Conservation (phyloP, 1,140 invertebrate genomes). For the Pinna nobilis region DNA sequence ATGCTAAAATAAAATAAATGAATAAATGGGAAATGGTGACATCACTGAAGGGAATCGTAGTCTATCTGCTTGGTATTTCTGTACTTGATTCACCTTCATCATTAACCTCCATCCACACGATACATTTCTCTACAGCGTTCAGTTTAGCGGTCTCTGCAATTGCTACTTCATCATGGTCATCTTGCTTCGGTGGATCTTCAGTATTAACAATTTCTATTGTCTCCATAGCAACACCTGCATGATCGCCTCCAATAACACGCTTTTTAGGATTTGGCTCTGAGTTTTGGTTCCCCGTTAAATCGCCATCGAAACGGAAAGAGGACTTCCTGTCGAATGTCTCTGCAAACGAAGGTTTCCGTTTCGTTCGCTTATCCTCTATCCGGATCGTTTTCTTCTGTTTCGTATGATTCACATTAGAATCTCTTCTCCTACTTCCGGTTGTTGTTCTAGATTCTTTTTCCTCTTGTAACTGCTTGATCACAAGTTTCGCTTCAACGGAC, state of each 20-base stretch:
- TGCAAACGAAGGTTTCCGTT: constrained; percentile 6
- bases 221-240: constrained; percentile 47
- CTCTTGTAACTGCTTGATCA: constrained; percentile 37
- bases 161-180: constrained; percentile 41
- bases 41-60: too few relatives aligned
- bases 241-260: constrained; percentile 38
- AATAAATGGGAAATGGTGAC: too few relatives aligned
- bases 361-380: neutral
- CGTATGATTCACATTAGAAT: neutral
- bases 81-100: too few relatives aligned
- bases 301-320: constrained; percentile 30
- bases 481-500: constrained; percentile 40
- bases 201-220: constrained; percentile 52
- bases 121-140: constrained; percentile 59
- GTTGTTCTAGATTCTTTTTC: neutral
- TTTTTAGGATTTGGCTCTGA: constrained; percentile 19
- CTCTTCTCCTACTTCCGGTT: too few relatives aligned
- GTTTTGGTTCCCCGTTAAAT: constrained; percentile 40
- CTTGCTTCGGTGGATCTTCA: constrained; percentile 5
- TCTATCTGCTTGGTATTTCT: too few relatives aligned
- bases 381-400: neutral
- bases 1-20: too few relatives aligned
- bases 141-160: constrained; percentile 46
- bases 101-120: constrained; percentile 59
- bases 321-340: constrained; percentile 19